Percentiles rank a stretch among this genome's conserved stretches.
Conservation (phyloP, 2,797 vertebrate genomes). For the Lithobates pipiens region DNA sequence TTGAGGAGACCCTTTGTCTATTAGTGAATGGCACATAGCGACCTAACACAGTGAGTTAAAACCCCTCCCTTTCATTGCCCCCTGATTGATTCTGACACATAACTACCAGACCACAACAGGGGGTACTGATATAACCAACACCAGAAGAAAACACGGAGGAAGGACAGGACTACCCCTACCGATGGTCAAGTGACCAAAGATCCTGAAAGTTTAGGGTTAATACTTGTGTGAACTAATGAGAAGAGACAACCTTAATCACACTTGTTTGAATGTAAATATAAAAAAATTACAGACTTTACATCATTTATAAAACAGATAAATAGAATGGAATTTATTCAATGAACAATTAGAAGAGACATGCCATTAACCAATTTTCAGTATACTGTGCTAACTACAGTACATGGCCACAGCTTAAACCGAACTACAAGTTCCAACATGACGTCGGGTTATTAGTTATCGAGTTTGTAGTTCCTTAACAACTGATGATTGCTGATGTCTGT, state of each 20-base stretch:
- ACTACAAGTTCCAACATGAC: too few species aligned
- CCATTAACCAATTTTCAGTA: too few species aligned
- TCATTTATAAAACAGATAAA: neutral
- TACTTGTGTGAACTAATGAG: neutral
- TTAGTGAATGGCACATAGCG: conserved; percentile 58
- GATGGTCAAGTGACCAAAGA: conserved; percentile 35
- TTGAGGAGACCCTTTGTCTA: conserved; percentile 54
- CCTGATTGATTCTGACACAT: conserved; percentile 61
- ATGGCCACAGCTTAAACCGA: too few species aligned
- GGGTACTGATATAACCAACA: conserved; percentile 59
- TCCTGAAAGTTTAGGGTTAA: conserved; percentile 28
- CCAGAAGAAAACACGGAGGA: conserved; percentile 36
- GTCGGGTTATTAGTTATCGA: too few species aligned
- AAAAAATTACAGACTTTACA: neutral
- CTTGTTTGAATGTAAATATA: neutral
- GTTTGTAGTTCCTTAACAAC: too few species aligned
- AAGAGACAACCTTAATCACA: neutral
- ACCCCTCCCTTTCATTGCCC: conserved; percentile 53
- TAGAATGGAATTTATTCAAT: too few species aligned
- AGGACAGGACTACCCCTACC: conserved; percentile 30
- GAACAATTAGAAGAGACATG: too few species aligned
- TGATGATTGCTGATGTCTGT: too few species aligned
- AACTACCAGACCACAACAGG: conserved; percentile 60
- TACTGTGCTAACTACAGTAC: too few species aligned
- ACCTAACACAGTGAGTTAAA: conserved; percentile 61